Conservation (phyloP, 2,797 vertebrate genomes). For the Neomorphus geoffroyi region DNA sequence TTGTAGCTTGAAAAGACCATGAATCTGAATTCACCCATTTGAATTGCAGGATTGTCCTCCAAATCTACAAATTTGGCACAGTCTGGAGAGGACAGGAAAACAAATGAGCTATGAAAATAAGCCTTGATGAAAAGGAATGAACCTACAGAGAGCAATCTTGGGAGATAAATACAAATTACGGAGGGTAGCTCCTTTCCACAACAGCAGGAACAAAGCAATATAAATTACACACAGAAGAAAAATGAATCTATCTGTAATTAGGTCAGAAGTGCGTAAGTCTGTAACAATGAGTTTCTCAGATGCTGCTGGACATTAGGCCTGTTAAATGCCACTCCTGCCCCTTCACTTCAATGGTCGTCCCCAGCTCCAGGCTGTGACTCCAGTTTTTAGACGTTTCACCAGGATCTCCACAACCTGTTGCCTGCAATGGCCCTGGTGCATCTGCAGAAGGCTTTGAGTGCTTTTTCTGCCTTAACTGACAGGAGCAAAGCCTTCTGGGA, state of each 20-base stretch:
- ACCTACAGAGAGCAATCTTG: not conserved
- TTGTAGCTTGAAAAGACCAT: not conserved
- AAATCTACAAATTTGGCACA: not conserved
- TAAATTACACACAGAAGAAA: not conserved
- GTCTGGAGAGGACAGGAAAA: not conserved
- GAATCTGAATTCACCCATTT: not conserved
- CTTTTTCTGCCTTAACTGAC: constrained; percentile 51
- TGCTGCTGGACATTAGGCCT: not conserved
- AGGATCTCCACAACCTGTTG: constrained; percentile 34
- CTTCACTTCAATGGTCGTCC: not conserved
- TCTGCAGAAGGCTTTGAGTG: constrained; percentile 54
- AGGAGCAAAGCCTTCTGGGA: constrained; percentile 70
- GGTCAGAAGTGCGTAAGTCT: not conserved
- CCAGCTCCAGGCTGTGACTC: not conserved
- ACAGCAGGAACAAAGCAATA: not conserved
- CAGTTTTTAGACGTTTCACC: constrained; percentile 32
- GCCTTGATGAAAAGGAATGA: not conserved
- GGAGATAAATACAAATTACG: not conserved
- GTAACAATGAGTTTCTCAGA: not conserved
- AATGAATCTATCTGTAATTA: not conserved
- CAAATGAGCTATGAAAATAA: not conserved
- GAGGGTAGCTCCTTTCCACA: not conserved
- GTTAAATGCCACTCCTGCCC: not conserved
- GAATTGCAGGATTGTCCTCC: not conserved
- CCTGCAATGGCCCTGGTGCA: not conserved